phyloP scores from a whole-genome alignment of 2,797 vertebrate species.

The Aeoliscus strigatus region DNA sequence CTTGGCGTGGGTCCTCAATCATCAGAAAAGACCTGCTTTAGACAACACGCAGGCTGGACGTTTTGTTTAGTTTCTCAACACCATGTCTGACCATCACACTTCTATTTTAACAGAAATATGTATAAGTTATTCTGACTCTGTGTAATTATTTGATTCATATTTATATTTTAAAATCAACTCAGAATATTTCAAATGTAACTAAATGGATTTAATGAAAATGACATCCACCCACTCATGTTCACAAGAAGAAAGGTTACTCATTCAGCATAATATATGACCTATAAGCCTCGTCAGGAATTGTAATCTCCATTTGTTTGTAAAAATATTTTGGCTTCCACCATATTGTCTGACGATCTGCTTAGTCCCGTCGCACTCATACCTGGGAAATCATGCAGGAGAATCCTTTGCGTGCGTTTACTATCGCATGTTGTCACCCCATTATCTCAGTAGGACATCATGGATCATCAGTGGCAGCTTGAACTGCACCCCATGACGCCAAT shows the following conservation, averaged over 20 bases:
- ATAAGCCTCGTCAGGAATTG: constrained; percentile 8
- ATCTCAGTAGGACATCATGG: constrained; percentile 29
- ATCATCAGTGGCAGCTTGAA: constrained; percentile 42
- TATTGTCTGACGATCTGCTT: constrained; percentile 9
- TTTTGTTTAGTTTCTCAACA: no score
- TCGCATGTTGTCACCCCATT: constrained; percentile 21
- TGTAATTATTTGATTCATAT: no score
- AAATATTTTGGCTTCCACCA: constrained; percentile 22
- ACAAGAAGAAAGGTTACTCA: constrained; percentile 15
- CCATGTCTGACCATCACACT: no score
- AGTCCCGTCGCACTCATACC: constrained; percentile 16
- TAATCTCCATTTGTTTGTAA: constrained; percentile 32
- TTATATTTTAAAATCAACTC: no score
- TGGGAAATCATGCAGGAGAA: constrained; percentile 15
- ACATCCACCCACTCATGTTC: constrained; percentile 36
- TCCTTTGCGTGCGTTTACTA: constrained; percentile 20
- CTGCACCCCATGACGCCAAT: constrained; percentile 25
- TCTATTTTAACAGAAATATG: no score
- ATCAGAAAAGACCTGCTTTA: constrained; percentile 1
- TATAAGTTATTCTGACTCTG: no score
- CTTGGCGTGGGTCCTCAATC: neutral
- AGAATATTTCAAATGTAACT: no score
- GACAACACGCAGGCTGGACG: neutral
- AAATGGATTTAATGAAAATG: no score
- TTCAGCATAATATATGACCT: constrained; percentile 9